These are phyloP conservation scores for Paradoxurus hermaphroditus DNA, from an alignment of 2,113 vertebrate species.

Conservation along the genomic window DNA sequence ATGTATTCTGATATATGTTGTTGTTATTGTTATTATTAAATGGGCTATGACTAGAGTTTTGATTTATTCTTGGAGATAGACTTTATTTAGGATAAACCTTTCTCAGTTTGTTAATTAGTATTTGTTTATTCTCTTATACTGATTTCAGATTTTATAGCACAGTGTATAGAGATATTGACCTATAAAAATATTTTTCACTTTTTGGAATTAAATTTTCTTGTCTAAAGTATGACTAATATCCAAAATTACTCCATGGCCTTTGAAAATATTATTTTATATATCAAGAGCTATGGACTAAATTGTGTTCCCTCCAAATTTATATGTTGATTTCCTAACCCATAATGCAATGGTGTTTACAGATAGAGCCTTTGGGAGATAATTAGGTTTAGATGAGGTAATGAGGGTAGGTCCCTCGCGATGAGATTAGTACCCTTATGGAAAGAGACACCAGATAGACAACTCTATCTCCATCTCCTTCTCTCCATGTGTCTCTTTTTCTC, in stretches of 20 bases:
- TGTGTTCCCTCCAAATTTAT: background rate
- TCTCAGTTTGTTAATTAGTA: constrained; percentile 27
- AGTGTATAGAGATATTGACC: background rate
- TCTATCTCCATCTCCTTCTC: background rate
- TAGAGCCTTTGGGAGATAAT: background rate
- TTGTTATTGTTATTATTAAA: constrained; percentile 2
- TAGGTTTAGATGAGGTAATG: background rate
- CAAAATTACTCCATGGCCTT: background rate
- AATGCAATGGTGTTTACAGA: background rate
- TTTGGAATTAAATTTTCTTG: background rate
- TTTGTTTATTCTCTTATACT: background rate
- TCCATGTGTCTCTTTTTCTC: background rate
- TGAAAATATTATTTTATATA: background rate
- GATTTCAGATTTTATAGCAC: background rate
- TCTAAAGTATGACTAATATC: background rate
- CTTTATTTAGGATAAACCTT: background rate
- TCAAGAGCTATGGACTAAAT: background rate
- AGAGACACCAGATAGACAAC: background rate
- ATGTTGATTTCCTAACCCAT: background rate
- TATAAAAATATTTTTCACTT: background rate
- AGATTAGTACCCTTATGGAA: background rate
- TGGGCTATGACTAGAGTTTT: constrained; percentile 3
- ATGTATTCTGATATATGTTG: constrained; percentile 14
- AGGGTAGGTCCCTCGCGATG: background rate
- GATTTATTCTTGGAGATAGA: background rate